phyloP scores from a whole-genome alignment of 2,888 invertebrate genomes.

The Cataglyphis livida region DNA sequence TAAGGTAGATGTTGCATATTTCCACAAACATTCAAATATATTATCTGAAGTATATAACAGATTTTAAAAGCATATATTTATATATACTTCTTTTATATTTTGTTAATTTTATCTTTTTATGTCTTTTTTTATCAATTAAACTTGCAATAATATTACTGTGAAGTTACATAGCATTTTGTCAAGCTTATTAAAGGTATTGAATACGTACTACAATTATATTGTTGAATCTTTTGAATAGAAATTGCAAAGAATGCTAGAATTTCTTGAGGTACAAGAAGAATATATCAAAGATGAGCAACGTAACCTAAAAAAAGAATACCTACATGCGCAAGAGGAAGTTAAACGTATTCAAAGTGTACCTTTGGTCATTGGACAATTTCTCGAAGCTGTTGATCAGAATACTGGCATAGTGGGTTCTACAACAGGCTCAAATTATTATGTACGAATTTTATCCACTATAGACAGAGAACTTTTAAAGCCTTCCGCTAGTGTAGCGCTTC shows the following conservation, averaged over 20 bases:
- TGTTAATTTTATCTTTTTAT: not conserved
- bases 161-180: not conserved
- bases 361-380: constrained; percentile 98
- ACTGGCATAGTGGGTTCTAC: constrained; percentile 99
- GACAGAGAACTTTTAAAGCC: constrained; percentile 99
- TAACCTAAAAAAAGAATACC: constrained; percentile 98
- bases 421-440: constrained; percentile 99
- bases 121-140: not conserved
- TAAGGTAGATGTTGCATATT: constrained; percentile 88
- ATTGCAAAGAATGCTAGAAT: constrained; percentile 98
- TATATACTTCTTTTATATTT: not conserved
- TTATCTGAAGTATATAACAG: not conserved
- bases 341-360: constrained; percentile 99
- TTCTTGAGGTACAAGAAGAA: constrained; percentile 99
- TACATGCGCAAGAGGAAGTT: constrained; percentile 99
- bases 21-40: not conserved
- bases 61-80: not conserved
- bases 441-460: constrained; percentile 98
- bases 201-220: not conserved
- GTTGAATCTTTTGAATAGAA: constrained; percentile 88
- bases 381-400: constrained; percentile 99
- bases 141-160: not conserved
- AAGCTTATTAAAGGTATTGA: not conserved
- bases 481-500: constrained; percentile 98
- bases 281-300: constrained; percentile 99